phyloP scores from a whole-genome alignment of 2,797 vertebrate genomes.

The Characodon lateralis region DNA sequence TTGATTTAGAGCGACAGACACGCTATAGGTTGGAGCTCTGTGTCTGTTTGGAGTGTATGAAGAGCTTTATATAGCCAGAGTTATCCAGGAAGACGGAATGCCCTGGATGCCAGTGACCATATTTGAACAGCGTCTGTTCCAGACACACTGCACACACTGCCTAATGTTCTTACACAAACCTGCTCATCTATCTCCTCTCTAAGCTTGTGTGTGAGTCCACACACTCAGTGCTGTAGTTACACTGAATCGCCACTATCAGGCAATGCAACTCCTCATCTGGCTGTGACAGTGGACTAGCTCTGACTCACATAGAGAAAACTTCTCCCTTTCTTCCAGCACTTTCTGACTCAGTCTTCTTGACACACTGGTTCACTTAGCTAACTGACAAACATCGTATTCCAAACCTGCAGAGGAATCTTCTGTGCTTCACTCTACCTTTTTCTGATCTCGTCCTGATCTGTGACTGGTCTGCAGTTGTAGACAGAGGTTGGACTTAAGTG shows the following conservation, averaged over 20 bases:
- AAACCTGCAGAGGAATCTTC: conserved; percentile 42
- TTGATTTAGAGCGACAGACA: conserved; percentile 62
- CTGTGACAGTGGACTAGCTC: conserved; percentile 41
- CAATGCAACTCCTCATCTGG: conserved; percentile 62
- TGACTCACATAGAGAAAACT: conserved; percentile 57
- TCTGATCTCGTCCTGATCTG: conserved; percentile 8
- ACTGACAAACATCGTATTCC: conserved; percentile 62
- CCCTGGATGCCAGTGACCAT: conserved; percentile 79
- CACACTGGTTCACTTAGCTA: conserved; percentile 45
- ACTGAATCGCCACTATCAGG: conserved; percentile 63
- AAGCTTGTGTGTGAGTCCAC: conserved; percentile 9
- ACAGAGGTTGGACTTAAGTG: conserved; percentile 5
- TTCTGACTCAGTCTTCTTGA: conserved; percentile 67
- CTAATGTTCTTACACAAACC: conserved; percentile 49
- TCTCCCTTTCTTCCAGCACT: conserved; percentile 72
- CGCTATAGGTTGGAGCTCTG: conserved; percentile 32
- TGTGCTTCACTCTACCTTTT: conserved; percentile 25
- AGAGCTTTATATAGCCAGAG: conserved; percentile 72
- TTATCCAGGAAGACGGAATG: conserved; percentile 74
- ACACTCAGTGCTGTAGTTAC: conserved; percentile 58
- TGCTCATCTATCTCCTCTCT: conserved; percentile 51
- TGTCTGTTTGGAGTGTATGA: conserved; percentile 27
- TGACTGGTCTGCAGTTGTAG: conserved; percentile 27
- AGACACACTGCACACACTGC: conserved; percentile 50
- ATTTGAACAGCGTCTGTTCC: conserved; percentile 70